Evolutionary conservation across 2,113 vertebrate genomes (phyloP).

Genomic region (Meleagris gallopavo): DNA sequence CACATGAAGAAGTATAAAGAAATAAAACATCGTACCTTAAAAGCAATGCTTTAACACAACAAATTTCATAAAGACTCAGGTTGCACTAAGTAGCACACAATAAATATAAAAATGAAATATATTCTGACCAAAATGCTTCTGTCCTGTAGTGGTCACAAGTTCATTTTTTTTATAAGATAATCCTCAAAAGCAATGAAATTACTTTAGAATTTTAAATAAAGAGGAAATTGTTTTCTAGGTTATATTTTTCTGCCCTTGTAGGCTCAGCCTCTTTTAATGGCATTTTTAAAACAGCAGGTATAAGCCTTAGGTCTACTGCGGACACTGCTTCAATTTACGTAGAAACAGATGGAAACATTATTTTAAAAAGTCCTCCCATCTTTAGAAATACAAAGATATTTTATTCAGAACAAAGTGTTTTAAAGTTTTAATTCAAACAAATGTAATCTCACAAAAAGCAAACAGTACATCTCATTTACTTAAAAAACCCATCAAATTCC

Average conservation of each 20-base stretch:
- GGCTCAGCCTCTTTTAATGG: not conserved
- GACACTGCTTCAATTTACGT: not conserved
- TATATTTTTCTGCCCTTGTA: not conserved
- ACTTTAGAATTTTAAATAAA: slow-evolving; percentile 1
- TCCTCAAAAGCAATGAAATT: not conserved
- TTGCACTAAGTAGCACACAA: not conserved
- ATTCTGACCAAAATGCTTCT: not conserved
- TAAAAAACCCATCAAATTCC: not conserved
- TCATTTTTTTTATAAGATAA: not conserved
- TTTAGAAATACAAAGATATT: not conserved
- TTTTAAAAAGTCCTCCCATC: not conserved
- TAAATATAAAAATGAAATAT: slow-evolving; percentile 3
- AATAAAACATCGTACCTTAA: not conserved
- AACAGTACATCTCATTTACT: not conserved
- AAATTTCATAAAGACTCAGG: not conserved
- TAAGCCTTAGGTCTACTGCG: not conserved
- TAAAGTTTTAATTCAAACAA: not conserved
- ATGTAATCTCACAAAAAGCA: not conserved
- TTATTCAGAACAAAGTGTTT: not conserved
- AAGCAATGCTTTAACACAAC: not conserved
- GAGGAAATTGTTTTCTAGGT: not conserved
- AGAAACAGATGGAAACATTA: not conserved
- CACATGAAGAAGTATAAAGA: not conserved
- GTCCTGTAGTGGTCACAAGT: not conserved
- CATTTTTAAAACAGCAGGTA: not conserved